Conservation (phyloP, 2,888 invertebrate species). For the Coleophora deauratella region DNA sequence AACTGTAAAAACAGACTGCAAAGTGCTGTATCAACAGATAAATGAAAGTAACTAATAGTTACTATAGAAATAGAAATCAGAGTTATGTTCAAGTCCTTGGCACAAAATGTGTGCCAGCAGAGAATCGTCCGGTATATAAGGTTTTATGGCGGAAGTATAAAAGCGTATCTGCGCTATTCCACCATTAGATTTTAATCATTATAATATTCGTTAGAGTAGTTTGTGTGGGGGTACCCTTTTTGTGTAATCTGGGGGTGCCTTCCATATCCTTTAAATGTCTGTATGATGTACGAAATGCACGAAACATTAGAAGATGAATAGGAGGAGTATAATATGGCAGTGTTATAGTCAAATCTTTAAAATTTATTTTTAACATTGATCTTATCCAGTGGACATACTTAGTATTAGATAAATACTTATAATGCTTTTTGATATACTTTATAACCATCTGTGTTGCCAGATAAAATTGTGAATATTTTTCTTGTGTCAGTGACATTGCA, state of each 20-base stretch:
- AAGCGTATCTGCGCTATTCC: conserved; percentile 40
- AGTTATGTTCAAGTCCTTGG: neutral
- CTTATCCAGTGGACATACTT: conserved; percentile 63
- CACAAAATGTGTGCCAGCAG: conserved; percentile 30
- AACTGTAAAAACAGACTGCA: too few relatives aligned
- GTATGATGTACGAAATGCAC: conserved; percentile 92
- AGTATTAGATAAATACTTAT: conserved; percentile 61
- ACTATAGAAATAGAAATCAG: too few relatives aligned
- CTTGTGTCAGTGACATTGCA: conserved; percentile 69
- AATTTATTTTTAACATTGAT: conserved; percentile 65
- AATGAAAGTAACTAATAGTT: too few relatives aligned
- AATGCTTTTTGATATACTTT: conserved; percentile 62
- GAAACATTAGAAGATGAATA: conserved; percentile 88
- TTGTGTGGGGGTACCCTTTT: conserved; percentile 66
- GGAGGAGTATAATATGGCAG: conserved; percentile 41
- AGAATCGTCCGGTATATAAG: conserved; percentile 39
- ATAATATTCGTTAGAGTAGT: conserved; percentile 70
- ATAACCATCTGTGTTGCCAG: conserved; percentile 72
- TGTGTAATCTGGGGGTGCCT: conserved; percentile 72
- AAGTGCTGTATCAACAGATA: too few relatives aligned
- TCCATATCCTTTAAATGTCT: conserved; percentile 73
- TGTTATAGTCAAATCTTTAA: conserved; percentile 61
- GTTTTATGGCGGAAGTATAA: conserved; percentile 37
- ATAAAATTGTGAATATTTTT: conserved; percentile 74
- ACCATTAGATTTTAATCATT: conserved; percentile 63